A percentile compares a stretch with the other conserved stretches of the same genome.
Conservation (phyloP, 2,797 vertebrate species). For the Gambelia wislizenii region DNA sequence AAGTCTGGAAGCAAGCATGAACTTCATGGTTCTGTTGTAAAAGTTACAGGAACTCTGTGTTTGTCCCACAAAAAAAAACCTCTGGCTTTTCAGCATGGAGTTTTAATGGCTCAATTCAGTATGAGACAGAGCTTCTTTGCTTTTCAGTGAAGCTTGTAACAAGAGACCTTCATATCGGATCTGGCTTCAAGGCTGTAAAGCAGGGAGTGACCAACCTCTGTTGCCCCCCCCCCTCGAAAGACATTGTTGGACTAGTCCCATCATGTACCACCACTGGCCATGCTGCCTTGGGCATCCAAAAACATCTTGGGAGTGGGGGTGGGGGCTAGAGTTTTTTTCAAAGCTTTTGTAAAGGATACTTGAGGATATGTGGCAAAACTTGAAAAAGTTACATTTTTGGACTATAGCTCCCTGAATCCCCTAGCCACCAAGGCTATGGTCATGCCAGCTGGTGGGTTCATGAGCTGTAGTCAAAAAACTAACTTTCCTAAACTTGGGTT, state of each 20-base stretch:
- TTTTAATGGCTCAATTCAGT: background rate
- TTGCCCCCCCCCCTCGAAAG: background rate
- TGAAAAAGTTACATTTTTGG: background rate
- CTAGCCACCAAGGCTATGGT: too few species aligned
- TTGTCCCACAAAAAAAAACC: background rate
- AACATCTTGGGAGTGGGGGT: background rate
- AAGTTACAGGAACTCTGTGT: background rate
- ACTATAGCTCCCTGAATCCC: background rate
- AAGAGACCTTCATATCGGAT: background rate
- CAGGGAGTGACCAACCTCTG: too few species aligned
- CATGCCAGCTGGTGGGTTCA: background rate
- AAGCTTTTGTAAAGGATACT: background rate
- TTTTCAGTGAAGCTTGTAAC: background rate
- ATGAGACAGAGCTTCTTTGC: background rate
- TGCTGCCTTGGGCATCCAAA: background rate
- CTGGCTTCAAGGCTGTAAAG: background rate
- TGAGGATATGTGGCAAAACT: background rate
- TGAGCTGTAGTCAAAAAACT: slow-evolving; percentile 1
- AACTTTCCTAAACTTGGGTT: slow-evolving; percentile 13
- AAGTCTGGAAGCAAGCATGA: background rate
- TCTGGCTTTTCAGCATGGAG: too few species aligned
- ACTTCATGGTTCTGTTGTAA: background rate
- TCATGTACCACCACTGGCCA: background rate
- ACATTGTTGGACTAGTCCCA: too few species aligned
- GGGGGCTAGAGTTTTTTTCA: background rate